These are phyloP conservation scores for Coecobrya sp. DNA, from an alignment of 2,888 invertebrate genomes.

Conservation along the genomic window DNA sequence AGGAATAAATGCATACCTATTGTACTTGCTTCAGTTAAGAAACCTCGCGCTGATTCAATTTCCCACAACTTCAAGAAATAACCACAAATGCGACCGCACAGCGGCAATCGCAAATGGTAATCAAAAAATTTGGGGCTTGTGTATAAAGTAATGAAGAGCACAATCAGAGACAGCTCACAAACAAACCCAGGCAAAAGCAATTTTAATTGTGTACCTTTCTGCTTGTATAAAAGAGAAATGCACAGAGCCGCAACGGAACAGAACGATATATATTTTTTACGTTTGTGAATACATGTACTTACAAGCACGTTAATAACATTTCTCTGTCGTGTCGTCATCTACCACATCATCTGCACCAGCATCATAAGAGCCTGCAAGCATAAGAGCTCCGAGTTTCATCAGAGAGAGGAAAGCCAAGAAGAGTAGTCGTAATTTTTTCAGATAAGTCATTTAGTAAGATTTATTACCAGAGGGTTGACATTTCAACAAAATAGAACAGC, in stretches of 20 bases:
- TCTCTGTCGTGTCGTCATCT: conserved; percentile 15
- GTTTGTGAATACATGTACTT: not conserved
- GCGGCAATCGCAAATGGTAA: conserved; percentile 29
- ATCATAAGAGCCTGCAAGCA: conserved; percentile 25
- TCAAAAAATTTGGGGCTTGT: conserved; percentile 52
- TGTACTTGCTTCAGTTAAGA: not conserved
- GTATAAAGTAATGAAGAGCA: conserved; percentile 23
- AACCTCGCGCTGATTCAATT: conserved; percentile 60
- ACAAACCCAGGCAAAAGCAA: not conserved
- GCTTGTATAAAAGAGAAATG: not conserved
- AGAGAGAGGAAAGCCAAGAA: conserved; percentile 51
- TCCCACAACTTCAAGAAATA: conserved; percentile 34
- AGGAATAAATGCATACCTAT: not conserved
- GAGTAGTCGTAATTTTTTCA: conserved; percentile 71
- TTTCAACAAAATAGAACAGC: conserved; percentile 87
- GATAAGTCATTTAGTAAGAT: conserved; percentile 86
- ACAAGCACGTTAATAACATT: conserved; percentile 8
- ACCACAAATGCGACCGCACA: conserved; percentile 69
- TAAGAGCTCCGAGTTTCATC: conserved; percentile 46
- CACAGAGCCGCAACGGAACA: not conserved
- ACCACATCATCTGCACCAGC: conserved; percentile 60
- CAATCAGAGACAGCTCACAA: conserved; percentile 30
- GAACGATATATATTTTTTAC: not conserved
- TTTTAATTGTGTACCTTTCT: not conserved
- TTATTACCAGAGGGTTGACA: conserved; percentile 86